These are phyloP conservation scores for Drosophila mimica DNA, from an alignment of 2,888 invertebrate species.

Conservation along the genomic window DNA sequence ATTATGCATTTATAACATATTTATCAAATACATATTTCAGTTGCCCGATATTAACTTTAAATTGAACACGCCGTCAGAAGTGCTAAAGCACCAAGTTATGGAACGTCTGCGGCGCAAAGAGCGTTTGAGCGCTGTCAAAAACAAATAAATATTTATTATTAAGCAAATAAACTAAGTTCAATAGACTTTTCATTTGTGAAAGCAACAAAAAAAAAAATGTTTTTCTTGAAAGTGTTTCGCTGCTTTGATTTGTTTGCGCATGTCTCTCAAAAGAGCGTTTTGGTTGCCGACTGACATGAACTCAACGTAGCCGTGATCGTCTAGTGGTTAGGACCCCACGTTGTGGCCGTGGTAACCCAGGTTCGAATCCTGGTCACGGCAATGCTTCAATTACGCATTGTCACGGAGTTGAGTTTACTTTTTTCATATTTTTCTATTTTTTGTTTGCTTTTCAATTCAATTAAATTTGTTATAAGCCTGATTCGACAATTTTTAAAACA, in stretches of 20 bases:
- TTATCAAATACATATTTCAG: conserved; percentile 13
- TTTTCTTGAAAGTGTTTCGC: not conserved
- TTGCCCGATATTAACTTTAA: conserved; percentile 60
- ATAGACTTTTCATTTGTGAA: not conserved
- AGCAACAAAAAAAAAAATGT: not conserved
- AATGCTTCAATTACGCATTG: conserved; percentile 65
- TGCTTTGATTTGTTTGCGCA: conserved; percentile 36
- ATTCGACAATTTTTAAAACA: too few relatives aligned
- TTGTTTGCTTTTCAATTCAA: not conserved
- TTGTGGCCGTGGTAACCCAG: conserved; percentile 76
- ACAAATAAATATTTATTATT: not conserved
- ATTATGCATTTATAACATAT: not conserved
- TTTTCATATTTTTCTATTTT: conserved; percentile 16
- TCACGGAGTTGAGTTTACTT: conserved; percentile 61
- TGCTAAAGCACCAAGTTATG: conserved; percentile 40
- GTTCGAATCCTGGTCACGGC: conserved; percentile 77
- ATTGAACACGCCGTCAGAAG: conserved; percentile 41
- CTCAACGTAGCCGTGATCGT: conserved; percentile 71
- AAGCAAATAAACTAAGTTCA: not conserved
- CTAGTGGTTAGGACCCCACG: conserved; percentile 76
- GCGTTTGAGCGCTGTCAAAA: not conserved
- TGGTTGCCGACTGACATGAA: conserved; percentile 23
- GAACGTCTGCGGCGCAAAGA: conserved; percentile 48
- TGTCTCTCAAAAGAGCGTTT: conserved; percentile 56
- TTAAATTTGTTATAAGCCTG: too few relatives aligned